Conservation (phyloP, 2,888 invertebrate species). For the Notodonta dromedarius region DNA sequence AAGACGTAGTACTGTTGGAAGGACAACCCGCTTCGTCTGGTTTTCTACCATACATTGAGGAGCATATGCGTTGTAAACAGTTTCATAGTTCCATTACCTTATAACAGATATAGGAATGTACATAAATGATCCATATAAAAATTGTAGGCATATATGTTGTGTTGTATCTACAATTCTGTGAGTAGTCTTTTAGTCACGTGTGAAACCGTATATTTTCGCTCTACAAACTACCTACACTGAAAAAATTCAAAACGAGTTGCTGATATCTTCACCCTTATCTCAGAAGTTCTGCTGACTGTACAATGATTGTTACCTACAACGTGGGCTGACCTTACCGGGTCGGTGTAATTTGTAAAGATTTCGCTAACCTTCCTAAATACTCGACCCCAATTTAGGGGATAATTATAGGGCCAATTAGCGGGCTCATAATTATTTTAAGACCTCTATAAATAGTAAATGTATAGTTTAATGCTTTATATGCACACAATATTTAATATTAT, state of each 20-base stretch:
- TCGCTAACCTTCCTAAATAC: slow-evolving; percentile 9
- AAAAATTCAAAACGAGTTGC: no score
- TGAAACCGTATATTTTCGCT: no score
- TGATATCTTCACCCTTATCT: no score
- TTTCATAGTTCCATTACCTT: no score
- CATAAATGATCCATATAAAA: no score
- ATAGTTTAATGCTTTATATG: neutral
- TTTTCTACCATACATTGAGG: neutral
- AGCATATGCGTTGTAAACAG: no score
- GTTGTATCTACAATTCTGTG: no score
- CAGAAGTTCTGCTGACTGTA: neutral
- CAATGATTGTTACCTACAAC: neutral
- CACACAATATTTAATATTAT: neutral
- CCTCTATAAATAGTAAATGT: slow-evolving; percentile 1
- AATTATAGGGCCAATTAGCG: slow-evolving; percentile 5
- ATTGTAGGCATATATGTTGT: no score
- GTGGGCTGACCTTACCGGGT: neutral
- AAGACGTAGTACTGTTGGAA: slow-evolving; percentile 15
- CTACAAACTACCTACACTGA: no score
- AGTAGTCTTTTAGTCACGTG: no score
- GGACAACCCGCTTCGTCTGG: neutral
- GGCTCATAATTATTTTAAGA: slow-evolving; percentile 1
- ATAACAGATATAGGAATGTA: no score
- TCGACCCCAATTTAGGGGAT: slow-evolving; percentile 3
- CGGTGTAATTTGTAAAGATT: slow-evolving; percentile 6